Evolutionary conservation across 2,797 vertebrate genomes (phyloP), one percentile per base, ranked within the genome.

Genomic region (Arrhamphus sclerolepis): DNA sequence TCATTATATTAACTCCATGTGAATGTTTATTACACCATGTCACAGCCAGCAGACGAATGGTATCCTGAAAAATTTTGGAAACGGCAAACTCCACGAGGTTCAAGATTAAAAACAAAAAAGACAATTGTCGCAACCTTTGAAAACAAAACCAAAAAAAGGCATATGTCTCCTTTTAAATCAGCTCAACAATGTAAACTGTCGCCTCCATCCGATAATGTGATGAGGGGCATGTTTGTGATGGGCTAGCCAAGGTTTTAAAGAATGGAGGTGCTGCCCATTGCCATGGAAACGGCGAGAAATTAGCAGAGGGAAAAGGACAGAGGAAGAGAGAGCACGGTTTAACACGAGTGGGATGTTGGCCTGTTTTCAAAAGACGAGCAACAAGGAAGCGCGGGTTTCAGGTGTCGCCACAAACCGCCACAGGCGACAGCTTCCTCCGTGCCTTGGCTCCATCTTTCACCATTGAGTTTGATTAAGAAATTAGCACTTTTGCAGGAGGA

Each of bases 211-310:
- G 24, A 46, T 8, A 53, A 59, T 53, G 46, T n/a, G 54, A 60
- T 60, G 55, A 1, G 42, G 52, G 53, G 42, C 70, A 44, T 71
- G 72, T 75, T 80, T 80, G 70, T 10, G 20, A 75, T 43, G 62
- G 68, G 65, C 75, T 60, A 7, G 62, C 73, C 74, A 64, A 72
- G 59, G 64, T 70, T 44, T 44, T 56, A 41, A 56, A 71, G 41
- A 44, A 51, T n/a, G n/a, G n/a, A 73, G 75, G 79, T 81, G 83
- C 81, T 78, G 82, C 72, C 65, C 63, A 62, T 90, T 21, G 44
- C 84, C 62, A 86, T 82, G 84, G 89, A 56, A 85, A 89, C 84
- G 42, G 72, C 16, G 72, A 77, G 83, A 82, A 89, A 89, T 89
- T 87, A 87, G 79, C 75, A 84, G 77, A 76, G 73, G 73, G 77